Percentiles rank a stretch among this genome's conserved stretches.
These are phyloP conservation scores for Cyprinodon variegatus DNA, from an alignment of 2,113 vertebrate genomes.

Conservation along the genomic window DNA sequence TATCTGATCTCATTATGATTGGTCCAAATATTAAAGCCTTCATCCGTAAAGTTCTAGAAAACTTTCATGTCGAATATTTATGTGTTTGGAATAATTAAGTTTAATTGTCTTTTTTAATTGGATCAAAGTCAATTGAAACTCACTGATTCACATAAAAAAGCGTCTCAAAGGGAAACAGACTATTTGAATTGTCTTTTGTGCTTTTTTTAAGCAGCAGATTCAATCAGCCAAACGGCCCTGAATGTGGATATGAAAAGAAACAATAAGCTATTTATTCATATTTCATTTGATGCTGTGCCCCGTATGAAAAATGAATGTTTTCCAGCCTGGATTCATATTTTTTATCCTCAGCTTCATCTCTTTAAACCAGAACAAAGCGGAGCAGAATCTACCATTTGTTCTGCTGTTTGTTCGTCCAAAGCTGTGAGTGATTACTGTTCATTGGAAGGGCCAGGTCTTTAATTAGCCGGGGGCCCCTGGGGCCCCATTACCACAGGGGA, in stretches of 20 bases:
- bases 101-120: too few relatives aligned
- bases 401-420: slow-evolving; percentile 52
- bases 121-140: too few relatives aligned
- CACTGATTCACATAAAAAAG: too few relatives aligned
- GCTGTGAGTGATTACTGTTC: slow-evolving; percentile 75
- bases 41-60: too few relatives aligned
- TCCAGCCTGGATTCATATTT: not conserved
- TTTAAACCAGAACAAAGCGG: slow-evolving; percentile 24
- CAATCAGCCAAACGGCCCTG: not conserved
- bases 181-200: not conserved
- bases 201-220: not conserved
- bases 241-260: not conserved
- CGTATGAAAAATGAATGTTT: not conserved
- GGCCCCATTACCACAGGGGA: slow-evolving; percentile 76
- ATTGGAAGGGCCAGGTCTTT: slow-evolving; percentile 79
- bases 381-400: slow-evolving; percentile 24
- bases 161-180: not conserved
- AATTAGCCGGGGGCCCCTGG: slow-evolving; percentile 73
- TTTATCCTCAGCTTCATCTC: not conserved
- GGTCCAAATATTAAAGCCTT: too few relatives aligned
- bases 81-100: too few relatives aligned
- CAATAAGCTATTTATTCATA: not conserved
- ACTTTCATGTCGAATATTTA: too few relatives aligned
- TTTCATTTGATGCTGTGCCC: not conserved
- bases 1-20: too few relatives aligned